A percentile compares a stretch with the other conserved stretches of the same genome.
These are phyloP conservation scores for Serripes groenlandicus DNA, from an alignment of 2,888 invertebrate species.

Conservation along the genomic window DNA sequence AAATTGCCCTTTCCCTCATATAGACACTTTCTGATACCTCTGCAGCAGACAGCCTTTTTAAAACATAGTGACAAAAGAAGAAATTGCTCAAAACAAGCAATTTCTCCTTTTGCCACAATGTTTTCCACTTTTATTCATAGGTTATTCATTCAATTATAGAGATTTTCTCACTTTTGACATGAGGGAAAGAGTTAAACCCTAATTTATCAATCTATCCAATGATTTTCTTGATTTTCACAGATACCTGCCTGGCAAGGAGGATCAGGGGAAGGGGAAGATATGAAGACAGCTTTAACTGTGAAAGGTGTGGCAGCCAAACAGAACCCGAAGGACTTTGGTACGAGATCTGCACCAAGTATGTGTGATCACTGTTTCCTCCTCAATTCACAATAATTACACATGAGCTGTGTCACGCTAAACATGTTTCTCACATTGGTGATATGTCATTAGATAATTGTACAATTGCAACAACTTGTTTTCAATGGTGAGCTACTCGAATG, in stretches of 20 bases:
- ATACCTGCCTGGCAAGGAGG: constrained; percentile 82
- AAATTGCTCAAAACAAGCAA: not conserved
- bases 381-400: too few species aligned
- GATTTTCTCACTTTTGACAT: too few species aligned
- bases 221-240: constrained; percentile 49
- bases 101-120: not conserved
- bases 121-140: too few species aligned
- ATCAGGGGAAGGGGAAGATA: constrained; percentile 72
- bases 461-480: too few species aligned
- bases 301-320: constrained; percentile 59
- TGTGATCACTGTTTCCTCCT: constrained; percentile 28
- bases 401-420: too few species aligned
- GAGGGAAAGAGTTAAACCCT: not conserved
- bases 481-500: too few species aligned
- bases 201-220: too few species aligned
- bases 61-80: not conserved
- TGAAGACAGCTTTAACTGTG: constrained; percentile 68
- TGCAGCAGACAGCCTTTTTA: not conserved
- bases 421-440: too few species aligned
- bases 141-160: too few species aligned
- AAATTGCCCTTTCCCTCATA: not conserved
- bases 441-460: too few species aligned
- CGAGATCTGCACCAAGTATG: constrained; percentile 74
- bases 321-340: constrained; percentile 67
- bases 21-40: not conserved